Conservation (phyloP, 2,888 invertebrate species). For the Antheraea assamensis region DNA sequence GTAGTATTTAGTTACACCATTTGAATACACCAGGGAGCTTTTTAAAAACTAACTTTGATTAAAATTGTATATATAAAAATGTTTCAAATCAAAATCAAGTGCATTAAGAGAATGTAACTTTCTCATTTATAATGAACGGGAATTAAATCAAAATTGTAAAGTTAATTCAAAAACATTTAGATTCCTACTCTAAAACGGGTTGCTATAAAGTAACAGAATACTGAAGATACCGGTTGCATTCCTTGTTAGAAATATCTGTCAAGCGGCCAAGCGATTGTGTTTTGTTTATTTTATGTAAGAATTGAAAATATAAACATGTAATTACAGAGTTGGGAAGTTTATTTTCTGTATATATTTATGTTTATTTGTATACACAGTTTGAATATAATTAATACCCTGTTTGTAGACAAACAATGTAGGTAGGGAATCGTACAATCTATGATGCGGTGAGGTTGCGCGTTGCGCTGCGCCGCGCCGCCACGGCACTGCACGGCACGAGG, state of each 20-base stretch:
- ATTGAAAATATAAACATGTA: conserved; percentile 8
- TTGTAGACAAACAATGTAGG: conserved; percentile 6
- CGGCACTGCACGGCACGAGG: conserved; percentile 32
- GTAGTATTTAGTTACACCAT: not conserved
- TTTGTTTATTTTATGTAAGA: conserved; percentile 37
- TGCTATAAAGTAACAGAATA: conserved; percentile 34
- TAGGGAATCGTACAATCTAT: conserved; percentile 11
- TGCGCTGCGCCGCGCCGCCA: conserved; percentile 18
- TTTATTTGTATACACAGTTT: not conserved
- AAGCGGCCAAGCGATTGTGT: conserved; percentile 37
- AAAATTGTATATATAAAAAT: not conserved
- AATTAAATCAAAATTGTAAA: conserved; percentile 17
- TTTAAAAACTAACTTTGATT: not conserved
- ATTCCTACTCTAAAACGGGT: conserved; percentile 32
- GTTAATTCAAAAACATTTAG: conserved; percentile 21
- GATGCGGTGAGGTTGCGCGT: conserved; percentile 34
- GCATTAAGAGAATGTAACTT: not conserved
- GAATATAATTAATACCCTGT: not conserved
- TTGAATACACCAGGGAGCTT: not conserved
- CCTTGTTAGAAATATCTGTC: conserved; percentile 36
- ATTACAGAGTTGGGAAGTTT: conserved; percentile 9
- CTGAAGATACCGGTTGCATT: conserved; percentile 46
- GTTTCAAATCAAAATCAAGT: not conserved
- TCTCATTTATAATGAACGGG: not conserved
- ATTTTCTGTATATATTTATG: not conserved